A percentile compares a stretch with the other conserved stretches of the same genome.
These are phyloP conservation scores for Nerophis lumbriciformis DNA, from an alignment of 2,113 vertebrate species.

Conservation along the genomic window DNA sequence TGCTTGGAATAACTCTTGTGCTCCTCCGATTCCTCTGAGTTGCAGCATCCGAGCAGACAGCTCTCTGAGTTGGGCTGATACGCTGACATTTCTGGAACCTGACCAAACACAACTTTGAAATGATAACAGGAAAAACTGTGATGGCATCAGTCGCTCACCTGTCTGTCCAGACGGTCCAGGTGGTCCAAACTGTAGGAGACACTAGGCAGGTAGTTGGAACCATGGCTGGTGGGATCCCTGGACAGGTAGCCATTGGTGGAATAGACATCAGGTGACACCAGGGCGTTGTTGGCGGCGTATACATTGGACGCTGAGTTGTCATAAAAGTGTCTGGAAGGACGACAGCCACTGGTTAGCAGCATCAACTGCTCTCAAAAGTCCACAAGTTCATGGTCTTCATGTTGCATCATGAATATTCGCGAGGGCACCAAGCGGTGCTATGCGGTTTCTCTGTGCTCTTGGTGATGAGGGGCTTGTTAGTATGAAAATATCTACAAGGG, in stretches of 20 bases:
- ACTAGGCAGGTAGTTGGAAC: constrained; percentile 53
- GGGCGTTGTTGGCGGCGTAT: constrained; percentile 36
- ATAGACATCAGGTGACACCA: constrained; percentile 54
- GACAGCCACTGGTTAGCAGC: not conserved
- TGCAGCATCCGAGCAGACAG: constrained; percentile 65
- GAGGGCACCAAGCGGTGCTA: not conserved
- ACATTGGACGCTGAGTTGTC: constrained; percentile 60
- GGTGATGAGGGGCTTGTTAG: not conserved
- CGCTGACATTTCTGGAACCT: constrained; percentile 51
- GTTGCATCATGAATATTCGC: constrained; percentile 13
- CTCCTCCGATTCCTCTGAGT: constrained; percentile 43
- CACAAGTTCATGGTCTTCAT: not conserved
- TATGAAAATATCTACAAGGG: too few relatives aligned
- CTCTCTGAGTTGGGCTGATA: constrained; percentile 57
- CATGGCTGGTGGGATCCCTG: constrained; percentile 27
- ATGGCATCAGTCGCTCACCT: constrained; percentile 29
- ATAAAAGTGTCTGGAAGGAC: constrained; percentile 51
- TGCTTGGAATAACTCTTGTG: constrained; percentile 40
- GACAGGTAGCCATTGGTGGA: constrained; percentile 40
- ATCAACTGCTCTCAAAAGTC: not conserved
- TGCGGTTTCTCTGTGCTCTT: constrained; percentile 2
- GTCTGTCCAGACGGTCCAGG: constrained; percentile 61
- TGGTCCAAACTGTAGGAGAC: constrained; percentile 67
- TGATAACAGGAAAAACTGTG: not conserved
- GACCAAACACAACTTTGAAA: not conserved